A percentile compares a stretch with the other conserved stretches of the same genome.
These are phyloP conservation scores for Pteropus rufus DNA, from an alignment of 2,797 vertebrate species.

Conservation along the genomic window DNA sequence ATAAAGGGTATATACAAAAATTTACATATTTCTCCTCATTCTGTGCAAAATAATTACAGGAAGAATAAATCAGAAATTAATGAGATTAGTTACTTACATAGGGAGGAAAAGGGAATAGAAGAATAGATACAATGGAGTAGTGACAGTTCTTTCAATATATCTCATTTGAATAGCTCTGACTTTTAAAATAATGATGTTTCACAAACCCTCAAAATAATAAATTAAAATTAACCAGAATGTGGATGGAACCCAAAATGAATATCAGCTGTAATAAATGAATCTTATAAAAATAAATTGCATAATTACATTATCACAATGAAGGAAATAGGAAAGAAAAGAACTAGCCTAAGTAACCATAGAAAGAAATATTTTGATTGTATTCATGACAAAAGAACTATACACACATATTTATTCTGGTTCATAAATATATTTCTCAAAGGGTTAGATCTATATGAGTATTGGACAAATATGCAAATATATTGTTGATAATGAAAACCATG, in stretches of 20 bases:
- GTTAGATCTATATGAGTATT: not conserved
- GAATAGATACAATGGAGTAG: no score
- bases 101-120: not conserved
- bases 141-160: not conserved
- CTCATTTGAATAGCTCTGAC: not conserved
- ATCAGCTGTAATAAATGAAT: not conserved
- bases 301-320: not conserved
- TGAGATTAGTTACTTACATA: not conserved
- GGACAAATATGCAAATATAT: not conserved
- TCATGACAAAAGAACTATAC: not conserved
- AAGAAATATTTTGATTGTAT: not conserved
- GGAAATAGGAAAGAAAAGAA: not conserved
- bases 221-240: not conserved
- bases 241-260: not conserved
- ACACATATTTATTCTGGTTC: not conserved
- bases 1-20: not conserved
- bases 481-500: not conserved
- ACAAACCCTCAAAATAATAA: not conserved
- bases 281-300: not conserved
- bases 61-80: not conserved
- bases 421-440: not conserved
- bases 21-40: not conserved
- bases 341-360: not conserved
- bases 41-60: not conserved
- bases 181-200: not conserved